Conservation (phyloP, 2,888 invertebrate genomes). For the Agrochola lota region DNA sequence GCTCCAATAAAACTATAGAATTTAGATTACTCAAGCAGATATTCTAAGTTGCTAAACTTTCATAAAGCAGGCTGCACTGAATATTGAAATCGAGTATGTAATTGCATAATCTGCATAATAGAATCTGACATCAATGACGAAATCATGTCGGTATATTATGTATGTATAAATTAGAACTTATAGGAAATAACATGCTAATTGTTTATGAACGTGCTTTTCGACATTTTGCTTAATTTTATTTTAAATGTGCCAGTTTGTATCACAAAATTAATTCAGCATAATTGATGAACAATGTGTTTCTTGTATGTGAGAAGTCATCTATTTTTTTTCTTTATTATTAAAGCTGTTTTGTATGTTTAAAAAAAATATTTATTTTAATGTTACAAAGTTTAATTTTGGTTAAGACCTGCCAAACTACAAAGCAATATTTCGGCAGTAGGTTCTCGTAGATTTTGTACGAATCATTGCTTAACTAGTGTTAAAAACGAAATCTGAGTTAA, state of each 20-base stretch:
- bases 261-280: constrained; percentile 16
- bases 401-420: no score
- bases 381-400: no score
- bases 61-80: not conserved
- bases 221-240: constrained; percentile 25
- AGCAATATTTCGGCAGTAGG: no score
- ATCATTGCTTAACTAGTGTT: no score
- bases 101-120: not conserved
- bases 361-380: no score
- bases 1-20: not conserved
- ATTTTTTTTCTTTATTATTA: not conserved
- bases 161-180: not conserved
- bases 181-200: constrained; percentile 5
- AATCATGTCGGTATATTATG: constrained; percentile 13
- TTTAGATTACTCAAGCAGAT: not conserved
- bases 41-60: not conserved
- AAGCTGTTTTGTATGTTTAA: not conserved
- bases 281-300: constrained; percentile 8
- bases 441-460: no score
- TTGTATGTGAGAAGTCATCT: not conserved
- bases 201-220: constrained; percentile 22
- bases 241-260: not conserved
- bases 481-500: no score
- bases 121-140: constrained; percentile 7
- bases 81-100: not conserved